Evolutionary conservation across 2,113 vertebrate species (phyloP).

Genomic region (Chaenocephalus aceratus): DNA sequence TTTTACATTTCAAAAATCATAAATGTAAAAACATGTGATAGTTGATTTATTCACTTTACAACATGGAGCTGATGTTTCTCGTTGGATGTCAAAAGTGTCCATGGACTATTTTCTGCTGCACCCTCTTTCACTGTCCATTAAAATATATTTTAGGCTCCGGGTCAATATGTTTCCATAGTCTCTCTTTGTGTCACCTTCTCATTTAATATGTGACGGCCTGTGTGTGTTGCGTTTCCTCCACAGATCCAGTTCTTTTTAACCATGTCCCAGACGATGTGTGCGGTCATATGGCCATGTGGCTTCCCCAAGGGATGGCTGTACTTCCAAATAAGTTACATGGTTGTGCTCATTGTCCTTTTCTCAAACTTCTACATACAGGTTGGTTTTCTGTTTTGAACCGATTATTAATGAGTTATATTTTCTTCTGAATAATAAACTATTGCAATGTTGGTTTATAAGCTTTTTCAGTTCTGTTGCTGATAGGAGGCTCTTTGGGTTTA

Average conservation of each 20-base stretch:
- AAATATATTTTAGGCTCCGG: slow-evolving; percentile 47
- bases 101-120: not conserved
- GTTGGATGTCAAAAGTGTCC: not conserved
- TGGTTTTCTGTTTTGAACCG: not conserved
- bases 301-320: slow-evolving; percentile 95
- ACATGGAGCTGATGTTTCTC: not conserved
- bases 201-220: slow-evolving; percentile 10
- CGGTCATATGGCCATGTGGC: slow-evolving; percentile 91
- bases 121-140: not conserved
- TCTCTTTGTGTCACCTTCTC: slow-evolving; percentile 47
- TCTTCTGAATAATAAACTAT: not conserved
- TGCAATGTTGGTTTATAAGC: not conserved
- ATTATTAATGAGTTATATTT: not conserved
- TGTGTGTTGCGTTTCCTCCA: slow-evolving; percentile 47
- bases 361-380: slow-evolving; percentile 97
- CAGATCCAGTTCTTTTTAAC: slow-evolving; percentile 96
- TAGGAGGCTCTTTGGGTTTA: not conserved
- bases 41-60: not conserved
- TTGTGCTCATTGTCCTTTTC: slow-evolving; percentile 93
- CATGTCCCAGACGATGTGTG: slow-evolving; percentile 91
- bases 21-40: no score
- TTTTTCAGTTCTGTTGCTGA: not conserved
- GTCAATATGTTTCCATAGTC: slow-evolving; percentile 41
- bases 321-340: slow-evolving; percentile 96
- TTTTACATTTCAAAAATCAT: not conserved